Conservation (phyloP, 2,888 invertebrate species). For the Drepanosiphum platanoidis region DNA sequence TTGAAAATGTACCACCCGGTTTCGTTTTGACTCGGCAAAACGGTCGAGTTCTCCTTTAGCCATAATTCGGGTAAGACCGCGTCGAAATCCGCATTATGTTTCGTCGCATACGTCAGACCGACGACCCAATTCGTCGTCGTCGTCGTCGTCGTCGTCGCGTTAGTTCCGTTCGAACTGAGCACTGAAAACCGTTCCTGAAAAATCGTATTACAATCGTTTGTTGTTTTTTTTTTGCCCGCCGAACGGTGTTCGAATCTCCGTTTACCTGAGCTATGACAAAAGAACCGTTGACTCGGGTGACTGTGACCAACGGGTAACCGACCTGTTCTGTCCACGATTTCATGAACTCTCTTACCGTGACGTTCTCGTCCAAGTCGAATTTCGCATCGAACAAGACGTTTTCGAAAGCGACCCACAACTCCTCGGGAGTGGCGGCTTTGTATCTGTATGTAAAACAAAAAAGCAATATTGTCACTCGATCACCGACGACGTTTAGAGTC, state of each 20-base stretch:
- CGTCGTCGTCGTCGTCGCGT: too few species aligned
- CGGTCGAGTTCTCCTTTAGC: conserved; percentile 61
- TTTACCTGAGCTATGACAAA: conserved; percentile 70
- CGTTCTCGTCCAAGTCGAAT: conserved; percentile 6
- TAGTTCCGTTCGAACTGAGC: neutral
- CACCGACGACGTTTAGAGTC: too few species aligned
- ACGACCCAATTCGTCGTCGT: conserved; percentile 73
- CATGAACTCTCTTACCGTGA: conserved; percentile 73
- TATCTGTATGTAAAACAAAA: neutral
- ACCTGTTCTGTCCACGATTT: conserved; percentile 79
- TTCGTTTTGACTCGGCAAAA: conserved; percentile 65
- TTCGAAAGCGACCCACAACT: conserved; percentile 61
- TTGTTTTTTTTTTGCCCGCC: neutral
- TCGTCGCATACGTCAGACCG: conserved; percentile 71
- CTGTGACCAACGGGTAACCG: conserved; percentile 75
- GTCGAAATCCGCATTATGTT: conserved; percentile 64
- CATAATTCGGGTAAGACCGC: neutral
- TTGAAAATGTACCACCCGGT: conserved; percentile 74
- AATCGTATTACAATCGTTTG: neutral
- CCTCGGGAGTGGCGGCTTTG: conserved; percentile 62
- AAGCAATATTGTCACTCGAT: too few species aligned
- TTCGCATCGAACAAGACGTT: conserved; percentile 66
- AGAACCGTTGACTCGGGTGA: conserved; percentile 69
- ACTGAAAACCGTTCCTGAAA: conserved; percentile 50
- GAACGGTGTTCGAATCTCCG: neutral